These are phyloP conservation scores for Chironomus tepperi DNA, from an alignment of 1,140 invertebrate genomes.

Conservation along the genomic window DNA sequence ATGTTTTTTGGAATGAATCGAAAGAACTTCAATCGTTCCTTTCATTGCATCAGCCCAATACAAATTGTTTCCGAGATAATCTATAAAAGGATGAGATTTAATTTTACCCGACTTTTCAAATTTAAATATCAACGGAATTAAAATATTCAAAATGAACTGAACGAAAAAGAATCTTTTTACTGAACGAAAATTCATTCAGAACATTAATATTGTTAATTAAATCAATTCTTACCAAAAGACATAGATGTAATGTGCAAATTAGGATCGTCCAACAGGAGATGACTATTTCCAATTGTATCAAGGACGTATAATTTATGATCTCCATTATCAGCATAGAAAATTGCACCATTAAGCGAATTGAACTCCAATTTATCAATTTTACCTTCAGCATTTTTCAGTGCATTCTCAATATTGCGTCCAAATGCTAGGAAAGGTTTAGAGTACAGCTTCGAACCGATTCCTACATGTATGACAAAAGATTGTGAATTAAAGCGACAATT, in stretches of 20 bases:
- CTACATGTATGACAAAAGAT: slow-evolving; percentile 40
- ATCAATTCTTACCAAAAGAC: slow-evolving; percentile 52
- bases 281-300: slow-evolving; percentile 36
- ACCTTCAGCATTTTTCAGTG: slow-evolving; percentile 36
- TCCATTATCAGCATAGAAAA: slow-evolving; percentile 48
- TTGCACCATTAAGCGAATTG: slow-evolving; percentile 39
- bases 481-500: slow-evolving; percentile 44
- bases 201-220: too few relatives aligned
- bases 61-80: slow-evolving; percentile 54
- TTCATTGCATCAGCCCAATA: slow-evolving; percentile 53
- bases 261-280: slow-evolving; percentile 39
- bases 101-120: too few relatives aligned
- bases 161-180: too few relatives aligned
- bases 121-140: too few relatives aligned
- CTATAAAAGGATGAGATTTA: too few relatives aligned
- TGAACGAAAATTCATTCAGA: too few relatives aligned
- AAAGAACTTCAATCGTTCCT: slow-evolving; percentile 49
- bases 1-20: slow-evolving; percentile 44
- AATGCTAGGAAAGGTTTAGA: slow-evolving; percentile 43
- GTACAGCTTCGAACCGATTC: slow-evolving; percentile 36
- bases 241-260: slow-evolving; percentile 50
- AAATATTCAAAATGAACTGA: too few relatives aligned
- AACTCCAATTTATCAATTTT: slow-evolving; percentile 40
- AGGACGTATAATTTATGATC: slow-evolving; percentile 40
- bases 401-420: slow-evolving; percentile 40